phyloP scores from a whole-genome alignment of 1,140 invertebrate genomes.

The Adelges cooleyi region DNA sequence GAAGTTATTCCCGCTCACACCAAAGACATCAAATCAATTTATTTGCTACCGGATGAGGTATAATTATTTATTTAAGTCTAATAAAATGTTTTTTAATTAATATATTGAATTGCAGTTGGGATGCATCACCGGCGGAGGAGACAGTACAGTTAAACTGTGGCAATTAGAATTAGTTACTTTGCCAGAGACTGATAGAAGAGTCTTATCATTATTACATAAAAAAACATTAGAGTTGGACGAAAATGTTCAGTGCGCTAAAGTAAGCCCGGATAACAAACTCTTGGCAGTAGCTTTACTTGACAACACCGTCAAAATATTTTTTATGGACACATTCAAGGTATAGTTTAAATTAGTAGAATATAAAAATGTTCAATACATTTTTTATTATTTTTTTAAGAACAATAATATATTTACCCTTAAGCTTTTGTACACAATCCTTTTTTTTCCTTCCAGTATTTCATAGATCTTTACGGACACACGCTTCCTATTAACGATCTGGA shows the following conservation, averaged over 20 bases:
- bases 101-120: slow-evolving; percentile 50
- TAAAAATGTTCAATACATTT: background rate
- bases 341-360: background rate
- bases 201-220: slow-evolving; percentile 66
- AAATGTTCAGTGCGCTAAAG: slow-evolving; percentile 64
- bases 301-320: slow-evolving; percentile 92
- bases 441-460: slow-evolving; percentile 64
- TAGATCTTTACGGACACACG: slow-evolving; percentile 93
- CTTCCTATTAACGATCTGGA: slow-evolving; percentile 88
- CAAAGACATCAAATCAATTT: slow-evolving; percentile 64
- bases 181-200: slow-evolving; percentile 49
- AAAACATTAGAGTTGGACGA: slow-evolving; percentile 79
- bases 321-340: slow-evolving; percentile 84
- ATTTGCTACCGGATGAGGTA: slow-evolving; percentile 62
- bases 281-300: slow-evolving; percentile 83
- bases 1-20: slow-evolving; percentile 70
- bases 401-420: no score
- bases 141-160: slow-evolving; percentile 90
- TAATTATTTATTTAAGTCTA: background rate
- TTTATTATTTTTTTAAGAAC: background rate
- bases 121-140: slow-evolving; percentile 72
- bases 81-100: background rate
- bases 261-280: slow-evolving; percentile 76
- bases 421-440: slow-evolving; percentile 5
- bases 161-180: slow-evolving; percentile 71